Base-by-base conservation (phyloP, 2,113 vertebrate species). In the Chaetorhynchus papuensis region DNA sequence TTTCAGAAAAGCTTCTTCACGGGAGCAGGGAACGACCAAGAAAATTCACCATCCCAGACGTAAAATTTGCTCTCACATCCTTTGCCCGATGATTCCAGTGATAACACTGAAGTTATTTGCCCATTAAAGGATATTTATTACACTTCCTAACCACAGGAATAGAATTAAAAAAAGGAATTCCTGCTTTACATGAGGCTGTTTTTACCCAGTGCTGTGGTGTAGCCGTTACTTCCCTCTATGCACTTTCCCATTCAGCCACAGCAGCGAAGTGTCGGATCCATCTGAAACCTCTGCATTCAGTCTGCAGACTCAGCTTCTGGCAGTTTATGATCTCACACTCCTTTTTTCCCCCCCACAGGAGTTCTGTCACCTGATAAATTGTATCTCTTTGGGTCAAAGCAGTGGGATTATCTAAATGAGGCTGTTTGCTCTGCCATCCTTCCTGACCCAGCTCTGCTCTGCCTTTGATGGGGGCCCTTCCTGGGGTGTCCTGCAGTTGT, bases 381-480 rank as follows among this genome's bases (percentile, higher is more conserved):
- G 2, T 11, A 6, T 81, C 5, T 4, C 84, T 72, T 94, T 45
- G 78, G 91, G 82, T 97, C 91, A 88, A 31, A 44, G 28, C 85
- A 18, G 30, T 6, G 0, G 83, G 70, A 69, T 93, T 84, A 66
- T 45, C 84, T 56, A 30, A 88, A 80, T 35, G 81, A 83, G 68
- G 44, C 63, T 64, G 26, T 69, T 91, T 53, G n/a, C 33, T 80
- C 3, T 1, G 8, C 17, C 3, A 0, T 47, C 50, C 78, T 77
- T 78, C 44, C 52, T 0, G 1, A n/a, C 47, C 68, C 0, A 0
- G 10, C 89, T 50, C 49, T 30, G 41, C 1, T 10, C 37, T 80
- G 60, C 47, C 89, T 97, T 95, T 91, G 89, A 87, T 89, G 87
- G 63, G 45, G 31, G 15, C 63, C 3, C 2, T 84, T 94, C 63